Conservation (phyloP, 2,888 invertebrate genomes). For the Mesoligia furuncula region DNA sequence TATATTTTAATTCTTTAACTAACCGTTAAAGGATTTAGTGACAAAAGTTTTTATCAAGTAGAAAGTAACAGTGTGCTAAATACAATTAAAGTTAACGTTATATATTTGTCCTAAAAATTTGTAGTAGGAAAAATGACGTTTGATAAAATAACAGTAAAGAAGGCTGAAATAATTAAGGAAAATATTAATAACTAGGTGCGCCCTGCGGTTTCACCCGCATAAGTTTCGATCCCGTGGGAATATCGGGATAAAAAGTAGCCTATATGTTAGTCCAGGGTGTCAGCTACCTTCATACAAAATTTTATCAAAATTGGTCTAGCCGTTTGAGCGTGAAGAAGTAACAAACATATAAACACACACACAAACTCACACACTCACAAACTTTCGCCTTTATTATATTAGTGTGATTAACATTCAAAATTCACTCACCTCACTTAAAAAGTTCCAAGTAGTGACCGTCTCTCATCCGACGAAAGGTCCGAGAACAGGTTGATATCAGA, state of each 20-base stretch:
- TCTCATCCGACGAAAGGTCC: constrained; percentile 73
- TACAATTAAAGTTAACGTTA: neutral
- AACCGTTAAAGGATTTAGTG: too few species aligned
- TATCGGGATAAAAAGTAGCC: too few species aligned
- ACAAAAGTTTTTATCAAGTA: neutral
- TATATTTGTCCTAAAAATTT: neutral
- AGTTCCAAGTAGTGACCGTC: constrained; percentile 16
- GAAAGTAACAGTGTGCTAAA: neutral
- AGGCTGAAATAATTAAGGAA: neutral
- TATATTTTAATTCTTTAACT: too few species aligned
- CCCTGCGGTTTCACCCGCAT: too few species aligned
- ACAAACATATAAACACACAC: too few species aligned
- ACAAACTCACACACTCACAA: too few species aligned
- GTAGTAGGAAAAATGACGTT: neutral
- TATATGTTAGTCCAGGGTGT: too few species aligned
- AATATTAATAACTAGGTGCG: neutral
- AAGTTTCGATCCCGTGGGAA: too few species aligned
- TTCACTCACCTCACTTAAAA: constrained; percentile 28
- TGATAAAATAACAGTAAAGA: neutral
- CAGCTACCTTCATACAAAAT: too few species aligned
- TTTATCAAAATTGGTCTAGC: too few species aligned
- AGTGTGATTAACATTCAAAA: neutral
- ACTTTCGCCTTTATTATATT: too few species aligned
- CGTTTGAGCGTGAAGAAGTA: too few species aligned
- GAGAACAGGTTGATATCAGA: constrained; percentile 79